Conservation (phyloP, 2,888 invertebrate species). For the Netelia inedita region DNA sequence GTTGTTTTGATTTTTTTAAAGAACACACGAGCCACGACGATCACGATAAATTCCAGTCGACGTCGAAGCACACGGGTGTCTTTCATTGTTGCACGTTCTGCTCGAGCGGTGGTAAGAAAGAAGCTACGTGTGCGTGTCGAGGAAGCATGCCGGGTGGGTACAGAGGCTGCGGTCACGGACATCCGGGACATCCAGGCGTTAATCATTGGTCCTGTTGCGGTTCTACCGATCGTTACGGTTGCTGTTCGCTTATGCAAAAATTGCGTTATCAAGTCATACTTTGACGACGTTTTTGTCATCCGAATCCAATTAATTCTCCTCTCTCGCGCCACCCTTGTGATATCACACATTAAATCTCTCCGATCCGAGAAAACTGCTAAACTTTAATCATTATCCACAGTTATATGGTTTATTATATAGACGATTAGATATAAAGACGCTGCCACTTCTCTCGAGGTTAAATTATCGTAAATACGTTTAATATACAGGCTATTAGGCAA, state of each 20-base stretch:
- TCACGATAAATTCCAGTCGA: slow-evolving; percentile 58
- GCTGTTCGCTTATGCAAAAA: slow-evolving; percentile 70
- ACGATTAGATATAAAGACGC: slow-evolving; percentile 31
- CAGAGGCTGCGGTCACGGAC: slow-evolving; percentile 92
- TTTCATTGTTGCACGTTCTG: slow-evolving; percentile 94
- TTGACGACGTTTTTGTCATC: slow-evolving; percentile 27
- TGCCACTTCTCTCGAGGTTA: background rate
- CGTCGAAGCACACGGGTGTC: slow-evolving; percentile 88
- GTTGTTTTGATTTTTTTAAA: slow-evolving; percentile 24
- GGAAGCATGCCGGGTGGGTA: slow-evolving; percentile 90
- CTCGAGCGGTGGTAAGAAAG: slow-evolving; percentile 91
- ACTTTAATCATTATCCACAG: background rate
- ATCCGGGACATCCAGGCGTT: slow-evolving; percentile 92
- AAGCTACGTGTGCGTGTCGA: slow-evolving; percentile 90
- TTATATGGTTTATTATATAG: no score
- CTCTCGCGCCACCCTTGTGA: slow-evolving; percentile 21
- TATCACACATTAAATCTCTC: slow-evolving; percentile 5
- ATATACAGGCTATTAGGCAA: no score
- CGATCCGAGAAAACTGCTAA: background rate
- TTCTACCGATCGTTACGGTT: slow-evolving; percentile 78
- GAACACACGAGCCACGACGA: slow-evolving; percentile 65
- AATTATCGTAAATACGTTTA: background rate
- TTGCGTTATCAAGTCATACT: slow-evolving; percentile 64
- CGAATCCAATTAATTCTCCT: background rate
- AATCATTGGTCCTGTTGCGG: slow-evolving; percentile 95